Evolutionary conservation across 2,113 vertebrate genomes (phyloP), one percentile per base, ranked within the genome.

Genomic region (Glareola pratincola): DNA sequence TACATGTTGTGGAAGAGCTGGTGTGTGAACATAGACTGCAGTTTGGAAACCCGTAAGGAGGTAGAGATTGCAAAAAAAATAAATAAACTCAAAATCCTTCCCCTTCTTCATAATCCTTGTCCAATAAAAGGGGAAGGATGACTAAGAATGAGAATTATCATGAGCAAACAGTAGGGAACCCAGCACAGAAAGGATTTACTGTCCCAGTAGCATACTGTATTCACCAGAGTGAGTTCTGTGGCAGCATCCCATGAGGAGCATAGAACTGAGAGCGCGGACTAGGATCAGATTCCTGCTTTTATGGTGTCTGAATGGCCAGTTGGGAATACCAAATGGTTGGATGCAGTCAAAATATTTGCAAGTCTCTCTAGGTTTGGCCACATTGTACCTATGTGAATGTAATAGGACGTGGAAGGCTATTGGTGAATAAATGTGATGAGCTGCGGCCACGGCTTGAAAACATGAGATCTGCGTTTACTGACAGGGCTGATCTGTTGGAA

Each of bases 341-440:
- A 41, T 60, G n/a, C 29, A 17, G 5, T 56, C 8, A 21, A 11
- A 85, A 15, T 36, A 20, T 43, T 53, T 73, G 48, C 36, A 59
- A 0, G 39, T 43, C 22, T 84, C 22, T 76, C 37, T 1, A 6
- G 37, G 19, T 69, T 67, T 74, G 45, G 14, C 41, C 16, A 1
- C 0, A 0, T 47, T 51, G 10, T 63, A 87, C 41, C 18, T 24
- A 2, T 43, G 50, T 21, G 24, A 34, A 23, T 11, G 32, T 23
- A 41, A 37, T 2, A 14, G 39, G 20, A 21, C 5, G 21, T 48
- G 56, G 34, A 63, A 77, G 27, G 32, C 12, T 60, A 68, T 17
- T 39, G 15, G 51, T 21, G 34, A 90, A 73, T 14, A 53, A 66
- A 71, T 0, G 0, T 14, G 23, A 12, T 6, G 20, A 45, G 32